Evolutionary conservation across 2,797 vertebrate genomes (phyloP), one percentile per base, ranked within the genome.

Genomic region (Diplodus puntazzo): DNA sequence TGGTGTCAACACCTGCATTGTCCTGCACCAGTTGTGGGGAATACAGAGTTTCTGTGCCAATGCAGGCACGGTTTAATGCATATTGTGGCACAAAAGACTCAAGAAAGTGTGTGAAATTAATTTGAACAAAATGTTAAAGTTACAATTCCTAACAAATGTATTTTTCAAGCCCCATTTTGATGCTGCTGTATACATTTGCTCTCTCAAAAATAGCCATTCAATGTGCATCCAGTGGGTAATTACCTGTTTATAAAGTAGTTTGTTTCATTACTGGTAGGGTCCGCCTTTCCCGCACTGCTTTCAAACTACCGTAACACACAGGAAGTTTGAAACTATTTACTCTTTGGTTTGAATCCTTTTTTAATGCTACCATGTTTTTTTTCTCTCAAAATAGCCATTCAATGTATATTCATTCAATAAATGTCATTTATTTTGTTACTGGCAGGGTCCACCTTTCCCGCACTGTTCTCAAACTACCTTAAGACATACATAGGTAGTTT

Each of bases 11-110:
- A 93, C 79, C 87, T 92, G 92, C 73, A 11, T 50, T 69, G 17
- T 62, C 58, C 69, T 92, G 93, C 91, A 88, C 91, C 90, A 93
- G 81, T 91, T 94, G 25, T 83, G 83, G 72, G 50, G 45, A 72
- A 63, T 69, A 11, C 5, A 52, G 50, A 63, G 21, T 34, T 69
- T 67, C 60, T 58, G 68, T 69, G 52, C 23, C 57, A 50, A 14
- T 42, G 50, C 43, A 69, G 21, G 52, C 69, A 27, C n/a, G 4
- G 8, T 77, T 63, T 53, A 62, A 55, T 49, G 14, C 30, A 46
- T 42, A n/a, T 58, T 18, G 27, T 14, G 16, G 13, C 17, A 64
- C 16, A 1, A 55, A 20, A 52, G 18, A 75, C n/a, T 13, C n/a
- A 57, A 72, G 2, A 54, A 18, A 30, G 30, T 4, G 12, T 30